Base-by-base conservation (phyloP, 1,140 invertebrate genomes). In the Bacillus rossius region DNA sequence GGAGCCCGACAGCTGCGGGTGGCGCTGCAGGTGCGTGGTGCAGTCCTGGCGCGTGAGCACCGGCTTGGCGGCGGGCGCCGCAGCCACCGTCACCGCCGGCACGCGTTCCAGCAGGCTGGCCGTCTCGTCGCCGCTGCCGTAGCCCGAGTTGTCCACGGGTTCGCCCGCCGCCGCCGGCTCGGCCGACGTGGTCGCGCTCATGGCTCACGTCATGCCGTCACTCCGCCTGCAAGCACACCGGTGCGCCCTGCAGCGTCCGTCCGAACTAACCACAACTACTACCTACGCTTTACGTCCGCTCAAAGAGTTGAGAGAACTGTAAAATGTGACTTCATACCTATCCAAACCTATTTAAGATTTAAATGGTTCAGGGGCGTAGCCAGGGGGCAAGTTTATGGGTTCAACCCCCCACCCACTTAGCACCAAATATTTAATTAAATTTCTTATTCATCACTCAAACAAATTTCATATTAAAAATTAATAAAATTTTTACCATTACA, bases 31-130 rank as follows among this genome's bases (percentile, higher is more conserved):
- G 65, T 83, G 83, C 42, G 86, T 86, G 8, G 88, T 89, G 59
- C 88, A 87, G 74, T 91, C 88, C 75, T 92, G 89, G 56, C 89
- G 80, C 76, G 87, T 89, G 55, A 92, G 76, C 23, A 91, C 86
- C 40, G 88, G 89, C 71, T 66, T 72, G 29, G 69, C 59, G 42
- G 70, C 72, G 34, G 59, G 37, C 37, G 29, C 29, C 10, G 51
- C 17, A 19, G 25, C n/a, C 17, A 60, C 23, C 40, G 47, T 57
- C 13, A 57, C 55, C 0, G 72, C 19, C 69, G 67, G 56, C 68
- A 70, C 53, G 80, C 79, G 57, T 42, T 68, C 75, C 50, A 92
- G 76, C 51, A 91, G 79, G 60, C 85, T 87, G 16, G 87, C 83
- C 37, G 87, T 91, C 75, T 91, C 89, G 73, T 91, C 89, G 67